Evolutionary conservation across 2,797 vertebrate genomes (phyloP), one percentile per base, ranked within the genome.

Genomic region (Centropyge bicolor): DNA sequence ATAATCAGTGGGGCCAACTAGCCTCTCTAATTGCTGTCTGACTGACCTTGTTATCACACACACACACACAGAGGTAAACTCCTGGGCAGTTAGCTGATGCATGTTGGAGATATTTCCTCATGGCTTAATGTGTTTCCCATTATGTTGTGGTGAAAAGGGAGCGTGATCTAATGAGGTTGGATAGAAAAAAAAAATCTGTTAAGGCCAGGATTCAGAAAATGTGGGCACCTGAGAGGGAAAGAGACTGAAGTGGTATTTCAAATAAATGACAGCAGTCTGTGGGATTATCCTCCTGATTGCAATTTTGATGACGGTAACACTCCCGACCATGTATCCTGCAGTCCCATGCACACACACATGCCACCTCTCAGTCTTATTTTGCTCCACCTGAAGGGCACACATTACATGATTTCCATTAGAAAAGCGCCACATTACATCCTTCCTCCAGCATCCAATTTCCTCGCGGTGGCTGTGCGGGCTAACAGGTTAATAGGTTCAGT

Each of bases 401-500:
- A n/a, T 63, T 66, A 81, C 72, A 55, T 59, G 69, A 82, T 84
- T 83, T 88, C 82, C 70, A 78, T 86, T 76, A 68, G 57, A 83
- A 88, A 59, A 82, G 69, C 69, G 68, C 41, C 41, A 36, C 79
- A 38, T 85, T 78, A 81, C 73, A 75, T 88, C 82, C 79, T 76
- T 76, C 69, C 70, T 76, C 35, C 73, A 82, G 79, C 79, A 84
- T 82, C 86, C 84, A 84, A 90, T 92, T 87, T 92, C 76, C 77
- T 83, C 6, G 45, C 38, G 1, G 74, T 70, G 54, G 61, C 40
- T 19, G 70, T 70, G 60, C 56, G 35, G 75, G 48, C 79, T 67
- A 79, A 65, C 84, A 81, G 85, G 91, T 91, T 91, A 89, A 89
- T 85, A 78, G 85, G 82, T 85, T 87, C 86, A 80, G 65, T 65